A percentile compares a stretch with the other conserved stretches of the same genome.
These are phyloP conservation scores for Mionectes olivaceus DNA, from an alignment of 2,797 vertebrate genomes.

Conservation along the genomic window DNA sequence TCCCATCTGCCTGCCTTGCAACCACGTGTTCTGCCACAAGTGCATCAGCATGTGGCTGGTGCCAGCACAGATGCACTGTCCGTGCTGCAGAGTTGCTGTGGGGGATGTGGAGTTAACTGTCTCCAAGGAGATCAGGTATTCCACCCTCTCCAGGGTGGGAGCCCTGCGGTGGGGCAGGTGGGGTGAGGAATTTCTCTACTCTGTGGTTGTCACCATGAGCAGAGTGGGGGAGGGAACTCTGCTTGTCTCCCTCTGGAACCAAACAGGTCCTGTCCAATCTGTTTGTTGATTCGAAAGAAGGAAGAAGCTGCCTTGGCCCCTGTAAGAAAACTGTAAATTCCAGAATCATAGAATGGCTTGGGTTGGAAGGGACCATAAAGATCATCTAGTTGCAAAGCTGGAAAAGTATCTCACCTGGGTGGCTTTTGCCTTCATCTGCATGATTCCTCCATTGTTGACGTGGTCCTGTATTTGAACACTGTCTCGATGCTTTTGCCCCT, in stretches of 20 bases:
- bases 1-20: slow-evolving; percentile 87
- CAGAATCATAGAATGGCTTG: not conserved
- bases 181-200: not conserved
- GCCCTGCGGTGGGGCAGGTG: accelerated
- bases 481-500: not conserved
- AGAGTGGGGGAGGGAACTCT: not conserved
- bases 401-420: not conserved
- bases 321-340: not conserved
- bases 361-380: not conserved
- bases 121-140: slow-evolving; percentile 83
- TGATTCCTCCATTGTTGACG: not conserved
- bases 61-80: slow-evolving; percentile 86
- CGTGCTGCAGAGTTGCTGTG: slow-evolving; percentile 78
- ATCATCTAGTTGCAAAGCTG: not conserved
- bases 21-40: slow-evolving; percentile 85
- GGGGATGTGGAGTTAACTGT: slow-evolving; percentile 60
- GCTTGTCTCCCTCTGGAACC: not conserved
- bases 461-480: not conserved
- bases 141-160: not conserved
- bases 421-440: not conserved
- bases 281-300: not conserved
- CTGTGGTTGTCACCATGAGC: not conserved
- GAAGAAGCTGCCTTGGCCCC: not conserved
- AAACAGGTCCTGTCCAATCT: not conserved
- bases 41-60: slow-evolving; percentile 85